Base-by-base conservation (phyloP, 2,797 vertebrate genomes). In the Oreochromis mossambicus region DNA sequence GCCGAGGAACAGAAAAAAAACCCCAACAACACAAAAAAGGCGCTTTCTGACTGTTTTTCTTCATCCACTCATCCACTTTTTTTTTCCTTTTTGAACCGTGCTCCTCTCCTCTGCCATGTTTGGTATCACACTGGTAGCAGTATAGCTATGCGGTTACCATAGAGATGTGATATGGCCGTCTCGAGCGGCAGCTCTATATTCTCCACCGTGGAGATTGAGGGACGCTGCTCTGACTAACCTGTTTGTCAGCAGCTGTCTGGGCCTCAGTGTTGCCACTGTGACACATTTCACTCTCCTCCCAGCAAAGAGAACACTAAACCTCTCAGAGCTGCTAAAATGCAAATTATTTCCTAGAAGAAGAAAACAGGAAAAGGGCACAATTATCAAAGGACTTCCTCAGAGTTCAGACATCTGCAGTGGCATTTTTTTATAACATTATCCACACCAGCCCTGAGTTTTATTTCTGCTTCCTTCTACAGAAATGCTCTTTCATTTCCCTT, bases 321-420 rank as follows among this genome's bases (percentile, higher is more conserved):
- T 83, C 86, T 81, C 54, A 81, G 79, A 91, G 82, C 70, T 66
- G 70, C 54, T 79, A 76, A 87, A 88, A 93, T 92, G 92, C 83
- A 80, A 92, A 94, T 89, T 38, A 84, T 78, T 92, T 90, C 89
- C 86, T 78, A 7, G 78, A 91, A 85, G 87, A 86, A 81, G 83
- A 89, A 91, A 95, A 93, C 91, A 93, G 90, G 94, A 94, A 95
- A 63, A 85, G 83, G 86, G 83, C 48, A 86, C 17, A 56, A 56
- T 63, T 46, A 92, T 91, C 80, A 90, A 87, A 91, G 52, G 86
- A 84, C 86, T 91, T 94, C 90, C 88, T 81, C 13, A 17, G 36
- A 85, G 73, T 41, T 80, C 81, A 84, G 14, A 81, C 15, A 70
- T 86, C 87, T 83, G 56, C 48, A 14, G 63, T 24, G 26, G 75